phyloP scores from a whole-genome alignment of 1,140 invertebrate species.

The Hermetia illucens region DNA sequence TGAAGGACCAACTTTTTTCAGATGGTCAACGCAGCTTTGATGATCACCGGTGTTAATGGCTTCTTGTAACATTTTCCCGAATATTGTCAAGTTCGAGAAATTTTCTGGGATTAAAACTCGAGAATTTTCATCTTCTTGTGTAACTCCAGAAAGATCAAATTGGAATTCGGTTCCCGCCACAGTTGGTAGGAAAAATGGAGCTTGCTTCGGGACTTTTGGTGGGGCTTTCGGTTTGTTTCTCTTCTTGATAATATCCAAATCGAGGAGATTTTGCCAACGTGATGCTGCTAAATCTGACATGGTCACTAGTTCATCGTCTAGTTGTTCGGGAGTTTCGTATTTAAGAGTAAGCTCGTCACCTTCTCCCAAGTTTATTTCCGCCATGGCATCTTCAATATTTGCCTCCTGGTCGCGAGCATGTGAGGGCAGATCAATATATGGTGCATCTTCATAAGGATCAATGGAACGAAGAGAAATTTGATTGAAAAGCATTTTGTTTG shows the following conservation, averaged over 20 bases:
- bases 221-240: constrained; percentile 84
- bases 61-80: constrained; percentile 44
- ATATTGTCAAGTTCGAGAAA: constrained; percentile 47
- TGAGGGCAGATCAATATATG: constrained; percentile 43
- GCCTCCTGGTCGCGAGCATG: constrained; percentile 21
- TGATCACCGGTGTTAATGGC: constrained; percentile 33
- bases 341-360: constrained; percentile 37
- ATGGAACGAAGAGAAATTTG: constrained; percentile 67
- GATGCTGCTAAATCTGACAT: constrained; percentile 73
- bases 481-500: constrained; percentile 73
- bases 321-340: constrained; percentile 55
- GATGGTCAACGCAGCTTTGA: constrained; percentile 43
- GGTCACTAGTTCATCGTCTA: constrained; percentile 69
- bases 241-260: constrained; percentile 78
- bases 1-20: constrained; percentile 75
- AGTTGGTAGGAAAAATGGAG: constrained; percentile 92
- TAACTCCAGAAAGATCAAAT: constrained; percentile 49
- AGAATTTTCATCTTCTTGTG: constrained; percentile 28
- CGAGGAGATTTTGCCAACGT: constrained; percentile 85
- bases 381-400: constrained; percentile 14
- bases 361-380: constrained; percentile 30
- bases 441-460: constrained; percentile 37
- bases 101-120: constrained; percentile 38
- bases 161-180: constrained; percentile 66
- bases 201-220: constrained; percentile 63